Evolutionary conservation across 2,113 vertebrate genomes (phyloP).

Genomic region (Geothlypis trichas): DNA sequence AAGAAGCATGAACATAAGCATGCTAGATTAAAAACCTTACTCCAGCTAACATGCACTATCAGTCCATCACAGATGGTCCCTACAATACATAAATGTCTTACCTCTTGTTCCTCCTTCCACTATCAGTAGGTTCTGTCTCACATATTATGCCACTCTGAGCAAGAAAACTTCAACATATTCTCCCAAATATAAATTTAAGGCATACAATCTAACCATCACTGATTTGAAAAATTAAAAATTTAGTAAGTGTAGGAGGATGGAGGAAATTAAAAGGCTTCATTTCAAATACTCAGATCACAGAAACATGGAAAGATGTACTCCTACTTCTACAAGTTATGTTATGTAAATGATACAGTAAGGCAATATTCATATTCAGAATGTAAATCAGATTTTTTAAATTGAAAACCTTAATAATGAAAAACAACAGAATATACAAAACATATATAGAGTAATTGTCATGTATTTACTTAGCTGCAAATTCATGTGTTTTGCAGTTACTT

Average conservation of each 20-base stretch:
- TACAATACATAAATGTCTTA: not conserved
- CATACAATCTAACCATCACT: not conserved
- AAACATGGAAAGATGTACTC: not conserved
- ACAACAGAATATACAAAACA: not conserved
- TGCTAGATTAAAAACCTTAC: not conserved
- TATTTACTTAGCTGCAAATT: not conserved
- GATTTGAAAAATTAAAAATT: not conserved
- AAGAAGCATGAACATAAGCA: not conserved
- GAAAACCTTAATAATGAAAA: not conserved
- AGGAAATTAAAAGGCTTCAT: not conserved
- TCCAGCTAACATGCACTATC: not conserved
- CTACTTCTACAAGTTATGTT: not conserved
- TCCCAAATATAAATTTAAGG: not conserved
- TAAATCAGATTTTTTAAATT: not conserved
- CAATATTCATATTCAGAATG: not conserved
- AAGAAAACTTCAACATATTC: not conserved
- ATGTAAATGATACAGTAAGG: not conserved
- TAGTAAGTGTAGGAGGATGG: not conserved
- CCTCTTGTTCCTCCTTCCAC: not conserved
- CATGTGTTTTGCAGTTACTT: not conserved
- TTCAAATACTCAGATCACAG: not conserved
- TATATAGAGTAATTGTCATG: not conserved
- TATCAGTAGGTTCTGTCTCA: not conserved
- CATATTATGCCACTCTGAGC: not conserved
- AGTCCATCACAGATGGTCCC: not conserved